Evolutionary conservation across 2,888 invertebrate genomes (phyloP).

Genomic region (Lepidocyrtinus sp.): DNA sequence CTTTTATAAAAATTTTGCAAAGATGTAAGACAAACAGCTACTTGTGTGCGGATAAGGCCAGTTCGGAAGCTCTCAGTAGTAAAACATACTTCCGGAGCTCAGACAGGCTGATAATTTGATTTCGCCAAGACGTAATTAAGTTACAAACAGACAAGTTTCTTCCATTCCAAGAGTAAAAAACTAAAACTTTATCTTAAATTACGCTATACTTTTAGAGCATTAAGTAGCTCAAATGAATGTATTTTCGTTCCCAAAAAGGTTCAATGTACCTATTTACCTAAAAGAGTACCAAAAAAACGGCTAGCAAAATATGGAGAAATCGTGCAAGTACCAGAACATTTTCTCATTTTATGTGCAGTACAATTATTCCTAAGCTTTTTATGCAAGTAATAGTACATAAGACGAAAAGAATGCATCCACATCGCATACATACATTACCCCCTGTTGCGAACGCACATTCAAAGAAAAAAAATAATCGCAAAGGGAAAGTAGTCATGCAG

Average conservation of each 20-base stretch:
- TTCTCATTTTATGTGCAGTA: too few relatives aligned
- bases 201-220: too few relatives aligned
- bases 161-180: background rate
- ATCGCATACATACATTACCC: background rate
- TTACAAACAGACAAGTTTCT: slow-evolving; percentile 50
- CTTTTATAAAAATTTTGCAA: background rate
- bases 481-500: background rate
- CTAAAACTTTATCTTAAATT: slow-evolving; percentile 33
- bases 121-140: slow-evolving; percentile 53
- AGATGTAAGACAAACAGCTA: background rate
- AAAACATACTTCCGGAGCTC: slow-evolving; percentile 51
- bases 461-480: background rate
- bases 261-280: background rate
- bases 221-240: background rate
- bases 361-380: too few relatives aligned
- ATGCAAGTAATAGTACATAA: too few relatives aligned
- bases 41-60: slow-evolving; percentile 27
- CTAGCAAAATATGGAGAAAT: background rate
- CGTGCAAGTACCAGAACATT: too few relatives aligned
- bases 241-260: background rate
- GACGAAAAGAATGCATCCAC: background rate
- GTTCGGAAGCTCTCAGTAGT: slow-evolving; percentile 42
- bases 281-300: background rate
- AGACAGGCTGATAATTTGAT: slow-evolving; percentile 55
- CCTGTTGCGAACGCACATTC: background rate